Conservation (phyloP, 64 coral and sea anemone species). For the Montipora efflorescens region DNA sequence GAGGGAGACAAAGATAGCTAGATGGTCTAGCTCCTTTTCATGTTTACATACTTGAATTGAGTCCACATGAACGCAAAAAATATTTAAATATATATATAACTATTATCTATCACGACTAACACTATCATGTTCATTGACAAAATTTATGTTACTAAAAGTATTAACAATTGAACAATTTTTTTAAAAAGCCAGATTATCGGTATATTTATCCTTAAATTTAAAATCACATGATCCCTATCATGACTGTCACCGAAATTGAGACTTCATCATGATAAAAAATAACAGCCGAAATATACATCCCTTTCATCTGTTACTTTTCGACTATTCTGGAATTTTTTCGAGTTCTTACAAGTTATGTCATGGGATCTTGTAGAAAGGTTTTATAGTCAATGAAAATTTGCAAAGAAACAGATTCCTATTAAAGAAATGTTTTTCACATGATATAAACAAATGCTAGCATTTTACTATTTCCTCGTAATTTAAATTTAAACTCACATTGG, state of each 20-base stretch:
- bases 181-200: background rate
- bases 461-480: background rate
- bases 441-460: background rate
- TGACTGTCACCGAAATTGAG: slow-evolving; percentile 6
- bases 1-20: background rate
- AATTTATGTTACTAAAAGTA: slow-evolving; percentile 4
- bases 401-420: background rate
- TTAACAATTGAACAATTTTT: background rate
- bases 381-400: background rate
- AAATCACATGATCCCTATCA: slow-evolving; percentile 13
- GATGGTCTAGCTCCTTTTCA: background rate
- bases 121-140: slow-evolving; percentile 6
- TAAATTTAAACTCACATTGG: background rate
- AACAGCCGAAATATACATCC: slow-evolving; percentile 2
- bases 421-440: background rate
- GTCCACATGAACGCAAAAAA: slow-evolving; percentile 8
- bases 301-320: background rate
- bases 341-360: slow-evolving; percentile 3
- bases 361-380: slow-evolving; percentile 2
- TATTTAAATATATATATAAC: slow-evolving; percentile 11
- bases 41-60: background rate
- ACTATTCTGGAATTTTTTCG: background rate
- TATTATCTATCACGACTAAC: background rate
- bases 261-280: slow-evolving; percentile 14
- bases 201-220: background rate